Conservation (phyloP, 2,888 invertebrate genomes). For the Megaustenia siamemsis region DNA sequence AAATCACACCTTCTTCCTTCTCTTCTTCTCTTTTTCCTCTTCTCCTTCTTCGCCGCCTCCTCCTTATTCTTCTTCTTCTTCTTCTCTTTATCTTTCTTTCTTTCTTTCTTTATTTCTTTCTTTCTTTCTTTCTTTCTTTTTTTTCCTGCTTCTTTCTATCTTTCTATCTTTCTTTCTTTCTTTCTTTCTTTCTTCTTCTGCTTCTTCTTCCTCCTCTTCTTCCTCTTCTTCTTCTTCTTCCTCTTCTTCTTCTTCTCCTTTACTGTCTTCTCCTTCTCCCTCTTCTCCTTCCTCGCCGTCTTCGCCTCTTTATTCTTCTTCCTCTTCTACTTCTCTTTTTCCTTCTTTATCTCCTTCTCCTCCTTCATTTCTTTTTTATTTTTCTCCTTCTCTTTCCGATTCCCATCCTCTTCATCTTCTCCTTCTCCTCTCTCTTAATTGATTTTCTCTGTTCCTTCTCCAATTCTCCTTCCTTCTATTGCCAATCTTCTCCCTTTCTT, state of each 20-base stretch:
- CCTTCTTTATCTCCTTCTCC: neutral
- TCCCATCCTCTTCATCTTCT: neutral
- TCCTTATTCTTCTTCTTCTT: too few relatives aligned
- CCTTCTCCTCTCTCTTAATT: too few relatives aligned
- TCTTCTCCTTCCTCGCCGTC: neutral
- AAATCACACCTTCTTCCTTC: neutral
- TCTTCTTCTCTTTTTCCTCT: constrained; percentile 16
- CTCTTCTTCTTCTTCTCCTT: neutral
- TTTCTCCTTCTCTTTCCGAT: too few relatives aligned
- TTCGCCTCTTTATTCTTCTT: too few relatives aligned
- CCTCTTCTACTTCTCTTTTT: too few relatives aligned
- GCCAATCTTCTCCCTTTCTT: neutral
- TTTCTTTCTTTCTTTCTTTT: constrained; percentile 17
- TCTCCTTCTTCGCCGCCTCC: too few relatives aligned
- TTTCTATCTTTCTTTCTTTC: neutral
- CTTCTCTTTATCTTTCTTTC: too few relatives aligned
- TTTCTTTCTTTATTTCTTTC: too few relatives aligned
- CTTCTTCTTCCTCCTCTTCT: neutral
- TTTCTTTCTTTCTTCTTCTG: too few relatives aligned
- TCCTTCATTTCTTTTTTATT: neutral
- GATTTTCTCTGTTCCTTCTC: neutral
- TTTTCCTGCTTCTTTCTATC: neutral
- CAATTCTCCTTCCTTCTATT: neutral
- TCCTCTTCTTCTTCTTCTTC: neutral
- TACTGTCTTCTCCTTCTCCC: too few relatives aligned